phyloP scores from a whole-genome alignment of 2,113 vertebrate species.

The Rhodinocichla rosea region DNA sequence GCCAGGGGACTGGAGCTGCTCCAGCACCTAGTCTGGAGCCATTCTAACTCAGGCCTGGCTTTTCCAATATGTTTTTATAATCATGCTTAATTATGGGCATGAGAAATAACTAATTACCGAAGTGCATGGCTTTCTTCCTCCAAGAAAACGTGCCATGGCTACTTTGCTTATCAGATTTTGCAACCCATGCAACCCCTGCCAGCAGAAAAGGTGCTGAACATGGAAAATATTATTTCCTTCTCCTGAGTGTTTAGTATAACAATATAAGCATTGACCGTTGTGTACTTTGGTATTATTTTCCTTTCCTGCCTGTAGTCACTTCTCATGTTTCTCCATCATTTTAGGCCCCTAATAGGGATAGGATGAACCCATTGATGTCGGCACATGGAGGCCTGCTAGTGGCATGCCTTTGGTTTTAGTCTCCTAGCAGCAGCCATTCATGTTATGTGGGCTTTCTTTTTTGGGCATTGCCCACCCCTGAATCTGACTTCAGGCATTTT shows the following conservation, averaged over 20 bases:
- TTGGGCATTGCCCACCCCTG: slow-evolving; percentile 80
- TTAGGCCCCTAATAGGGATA: slow-evolving; percentile 71
- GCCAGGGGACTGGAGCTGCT: background rate
- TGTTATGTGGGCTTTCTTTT: slow-evolving; percentile 75
- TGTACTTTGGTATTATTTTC: slow-evolving; percentile 69
- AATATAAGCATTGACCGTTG: slow-evolving; percentile 52
- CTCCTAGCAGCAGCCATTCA: slow-evolving; percentile 80
- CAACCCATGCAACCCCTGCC: background rate
- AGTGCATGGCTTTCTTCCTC: background rate
- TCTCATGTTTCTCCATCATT: slow-evolving; percentile 83
- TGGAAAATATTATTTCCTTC: slow-evolving; percentile 50
- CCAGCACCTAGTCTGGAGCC: background rate
- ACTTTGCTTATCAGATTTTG: background rate
- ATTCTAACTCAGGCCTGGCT: background rate
- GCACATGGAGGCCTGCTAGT: slow-evolving; percentile 67
- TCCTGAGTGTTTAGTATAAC: slow-evolving; percentile 1
- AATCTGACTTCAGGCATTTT: slow-evolving; percentile 78
- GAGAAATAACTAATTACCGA: background rate
- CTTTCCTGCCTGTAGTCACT: slow-evolving; percentile 68
- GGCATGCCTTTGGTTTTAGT: slow-evolving; percentile 76
- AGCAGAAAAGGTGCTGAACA: background rate
- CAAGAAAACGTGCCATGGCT: background rate
- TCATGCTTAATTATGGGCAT: background rate
- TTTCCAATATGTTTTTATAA: slow-evolving; percentile 4
- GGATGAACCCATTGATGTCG: slow-evolving; percentile 74